phyloP scores from a whole-genome alignment of 1,140 invertebrate genomes.

The Aphelenchoides besseyi region DNA sequence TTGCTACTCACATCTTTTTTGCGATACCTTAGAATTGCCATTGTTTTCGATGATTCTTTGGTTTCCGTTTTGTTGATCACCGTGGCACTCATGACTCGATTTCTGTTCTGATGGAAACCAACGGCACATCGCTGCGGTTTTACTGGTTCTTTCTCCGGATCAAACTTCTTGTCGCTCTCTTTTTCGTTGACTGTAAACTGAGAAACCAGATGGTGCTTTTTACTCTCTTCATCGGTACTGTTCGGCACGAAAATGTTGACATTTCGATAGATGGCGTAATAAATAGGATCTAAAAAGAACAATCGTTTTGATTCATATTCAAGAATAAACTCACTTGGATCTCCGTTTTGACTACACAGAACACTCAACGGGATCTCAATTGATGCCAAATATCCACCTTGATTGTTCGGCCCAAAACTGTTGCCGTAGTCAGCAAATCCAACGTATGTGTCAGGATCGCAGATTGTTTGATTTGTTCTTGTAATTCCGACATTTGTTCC shows the following conservation, averaged over 20 bases:
- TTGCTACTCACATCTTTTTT: not conserved
- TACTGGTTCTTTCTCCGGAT: not conserved
- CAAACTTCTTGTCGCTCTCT: not conserved
- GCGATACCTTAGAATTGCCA: not conserved
- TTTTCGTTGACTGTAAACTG: not conserved
- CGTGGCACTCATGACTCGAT: not conserved
- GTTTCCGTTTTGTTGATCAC: not conserved
- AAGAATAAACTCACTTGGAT: not conserved
- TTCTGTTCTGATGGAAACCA: not conserved
- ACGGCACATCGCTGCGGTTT: not conserved
- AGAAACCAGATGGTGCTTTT: not conserved
- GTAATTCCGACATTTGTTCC: not conserved
- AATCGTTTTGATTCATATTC: too few relatives aligned
- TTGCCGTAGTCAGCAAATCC: conserved; percentile 13
- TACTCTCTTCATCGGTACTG: not conserved
- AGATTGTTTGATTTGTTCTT: not conserved
- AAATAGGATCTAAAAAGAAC: not conserved
- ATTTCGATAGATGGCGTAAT: conserved; percentile 2
- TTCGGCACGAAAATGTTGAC: conserved; percentile 10
- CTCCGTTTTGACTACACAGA: not conserved
- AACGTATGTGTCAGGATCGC: not conserved
- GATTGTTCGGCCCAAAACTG: not conserved
- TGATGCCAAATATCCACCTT: not conserved
- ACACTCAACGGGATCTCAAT: not conserved
- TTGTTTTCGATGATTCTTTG: not conserved